Evolutionary conservation across 2,113 vertebrate species (phyloP).

Genomic region (Myrmecophaga tridactyla): DNA sequence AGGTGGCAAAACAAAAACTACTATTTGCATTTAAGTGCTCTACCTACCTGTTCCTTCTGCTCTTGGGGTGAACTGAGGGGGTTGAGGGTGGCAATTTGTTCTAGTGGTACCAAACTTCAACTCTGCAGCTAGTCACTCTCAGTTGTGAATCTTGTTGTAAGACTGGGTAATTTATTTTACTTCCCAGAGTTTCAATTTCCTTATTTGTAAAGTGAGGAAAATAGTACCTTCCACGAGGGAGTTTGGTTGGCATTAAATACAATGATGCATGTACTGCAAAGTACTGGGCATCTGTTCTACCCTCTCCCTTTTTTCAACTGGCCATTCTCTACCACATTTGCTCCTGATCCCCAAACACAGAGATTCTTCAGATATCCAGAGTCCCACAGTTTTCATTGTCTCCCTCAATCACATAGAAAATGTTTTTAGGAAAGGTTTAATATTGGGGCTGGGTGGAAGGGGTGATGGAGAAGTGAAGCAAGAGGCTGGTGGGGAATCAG

Average conservation of each 20-base stretch:
- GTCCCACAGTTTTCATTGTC: background rate
- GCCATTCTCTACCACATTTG: no score
- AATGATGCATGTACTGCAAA: rapidly evolving
- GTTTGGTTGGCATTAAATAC: background rate
- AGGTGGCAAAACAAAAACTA: background rate
- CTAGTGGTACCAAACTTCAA: background rate
- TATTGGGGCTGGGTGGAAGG: background rate
- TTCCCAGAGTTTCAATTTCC: background rate
- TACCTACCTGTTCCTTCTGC: no score
- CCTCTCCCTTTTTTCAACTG: background rate
- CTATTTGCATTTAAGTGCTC: background rate
- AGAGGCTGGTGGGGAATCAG: background rate
- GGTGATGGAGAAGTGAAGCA: rapidly evolving
- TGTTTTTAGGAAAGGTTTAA: background rate
- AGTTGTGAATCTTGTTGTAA: background rate
- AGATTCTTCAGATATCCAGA: background rate
- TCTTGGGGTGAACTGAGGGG: background rate
- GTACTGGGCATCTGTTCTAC: rapidly evolving
- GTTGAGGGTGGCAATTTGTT: rapidly evolving
- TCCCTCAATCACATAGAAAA: background rate
- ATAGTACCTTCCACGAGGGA: background rate
- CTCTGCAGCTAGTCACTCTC: background rate
- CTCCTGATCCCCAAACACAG: no score
- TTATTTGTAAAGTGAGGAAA: background rate
- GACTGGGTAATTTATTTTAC: background rate